Evolutionary conservation across 2,113 vertebrate genomes (phyloP).

Genomic region (Lampris incognitus): DNA sequence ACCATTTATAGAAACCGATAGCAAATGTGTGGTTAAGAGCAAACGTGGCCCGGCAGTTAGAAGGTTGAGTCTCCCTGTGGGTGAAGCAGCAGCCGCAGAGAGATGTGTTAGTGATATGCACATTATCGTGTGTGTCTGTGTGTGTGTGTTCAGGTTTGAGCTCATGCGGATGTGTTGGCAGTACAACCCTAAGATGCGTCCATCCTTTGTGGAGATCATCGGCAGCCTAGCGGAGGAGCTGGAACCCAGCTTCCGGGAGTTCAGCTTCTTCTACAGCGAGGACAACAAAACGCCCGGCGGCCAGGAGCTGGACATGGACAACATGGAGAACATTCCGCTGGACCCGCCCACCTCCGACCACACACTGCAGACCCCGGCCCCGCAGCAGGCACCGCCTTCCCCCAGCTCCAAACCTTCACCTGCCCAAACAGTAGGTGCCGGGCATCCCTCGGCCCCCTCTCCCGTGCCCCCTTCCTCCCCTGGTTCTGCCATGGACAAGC

Average conservation of each 20-base stretch:
- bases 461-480: constrained; percentile 62
- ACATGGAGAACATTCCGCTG: constrained; percentile 89
- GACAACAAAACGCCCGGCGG: constrained; percentile 92
- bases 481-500: constrained; percentile 81
- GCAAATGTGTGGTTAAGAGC: constrained; percentile 47
- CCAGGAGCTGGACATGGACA: constrained; percentile 89
- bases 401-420: constrained; percentile 55
- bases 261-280: constrained; percentile 97
- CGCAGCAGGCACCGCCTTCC: constrained; percentile 61
- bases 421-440: constrained; percentile 1
- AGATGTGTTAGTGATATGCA: constrained; percentile 14
- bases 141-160: constrained; percentile 85
- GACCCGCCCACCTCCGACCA: constrained; percentile 78
- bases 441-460: constrained; percentile 57
- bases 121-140: constrained; percentile 7
- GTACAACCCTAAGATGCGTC: constrained; percentile 97
- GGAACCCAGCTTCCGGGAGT: constrained; percentile 90
- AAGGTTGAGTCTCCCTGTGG: constrained; percentile 25
- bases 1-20: constrained; percentile 48
- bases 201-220: constrained; percentile 96
- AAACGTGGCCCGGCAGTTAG: constrained; percentile 41
- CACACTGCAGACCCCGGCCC: constrained; percentile 44
- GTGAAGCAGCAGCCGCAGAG: constrained; percentile 18
- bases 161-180: constrained; percentile 99
- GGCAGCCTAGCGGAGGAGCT: constrained; percentile 94